Percentiles rank a stretch among this genome's conserved stretches.
These are phyloP conservation scores for Teleogryllus oceanicus DNA, from an alignment of 2,888 invertebrate species.

Conservation along the genomic window DNA sequence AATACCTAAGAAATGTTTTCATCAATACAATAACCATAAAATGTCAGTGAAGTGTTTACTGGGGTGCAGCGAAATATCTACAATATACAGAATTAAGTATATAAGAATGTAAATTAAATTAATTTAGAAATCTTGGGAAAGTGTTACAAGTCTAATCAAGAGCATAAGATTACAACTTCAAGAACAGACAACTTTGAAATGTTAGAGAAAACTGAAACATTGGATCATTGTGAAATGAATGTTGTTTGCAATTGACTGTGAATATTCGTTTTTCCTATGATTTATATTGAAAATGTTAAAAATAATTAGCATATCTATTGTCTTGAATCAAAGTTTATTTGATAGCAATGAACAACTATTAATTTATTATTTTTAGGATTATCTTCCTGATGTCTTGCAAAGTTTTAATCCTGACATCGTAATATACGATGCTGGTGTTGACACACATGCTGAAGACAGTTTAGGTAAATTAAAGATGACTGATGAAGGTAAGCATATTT, in stretches of 20 bases:
- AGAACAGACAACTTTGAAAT: too few relatives aligned
- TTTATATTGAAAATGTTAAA: neutral
- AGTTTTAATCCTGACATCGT: conserved; percentile 43
- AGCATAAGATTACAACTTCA: too few relatives aligned
- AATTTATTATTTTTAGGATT: conserved; percentile 39
- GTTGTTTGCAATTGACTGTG: neutral
- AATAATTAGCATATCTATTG: conserved; percentile 19
- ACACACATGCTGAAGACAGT: conserved; percentile 43
- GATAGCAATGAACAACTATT: neutral
- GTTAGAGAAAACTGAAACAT: neutral
- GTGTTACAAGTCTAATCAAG: too few relatives aligned
- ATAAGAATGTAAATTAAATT: too few relatives aligned
- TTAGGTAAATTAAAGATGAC: conserved; percentile 43
- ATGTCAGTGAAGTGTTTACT: too few relatives aligned
- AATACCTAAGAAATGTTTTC: too few relatives aligned
- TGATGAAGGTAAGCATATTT: conserved; percentile 40
- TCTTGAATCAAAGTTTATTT: neutral
- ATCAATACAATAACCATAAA: too few relatives aligned
- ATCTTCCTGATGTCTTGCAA: conserved; percentile 41
- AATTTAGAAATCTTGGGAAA: too few relatives aligned
- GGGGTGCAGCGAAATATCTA: too few relatives aligned
- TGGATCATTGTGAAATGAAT: neutral
- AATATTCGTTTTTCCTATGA: neutral
- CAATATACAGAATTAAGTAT: too few relatives aligned
- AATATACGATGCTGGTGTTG: conserved; percentile 45